Conservation (phyloP, 2,113 vertebrate genomes). For the Ciconia maguari region DNA sequence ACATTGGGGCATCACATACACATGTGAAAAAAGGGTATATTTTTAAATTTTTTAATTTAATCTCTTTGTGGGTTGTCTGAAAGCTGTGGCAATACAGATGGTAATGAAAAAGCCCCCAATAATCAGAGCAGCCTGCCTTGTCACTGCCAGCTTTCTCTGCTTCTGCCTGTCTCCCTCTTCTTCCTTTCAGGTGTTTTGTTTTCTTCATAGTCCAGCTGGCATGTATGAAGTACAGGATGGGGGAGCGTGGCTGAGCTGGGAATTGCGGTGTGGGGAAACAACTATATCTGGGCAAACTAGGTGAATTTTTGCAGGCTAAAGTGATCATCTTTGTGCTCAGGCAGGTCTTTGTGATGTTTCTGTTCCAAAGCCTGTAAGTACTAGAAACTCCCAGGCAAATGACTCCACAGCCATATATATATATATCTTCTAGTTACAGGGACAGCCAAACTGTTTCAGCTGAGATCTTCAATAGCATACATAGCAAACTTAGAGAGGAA, state of each 20-base stretch:
- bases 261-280: not conserved
- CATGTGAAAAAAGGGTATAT: not conserved
- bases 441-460: not conserved
- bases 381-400: not conserved
- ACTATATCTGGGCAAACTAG: not conserved
- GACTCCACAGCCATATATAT: not conserved
- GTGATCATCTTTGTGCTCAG: not conserved
- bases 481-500: not conserved
- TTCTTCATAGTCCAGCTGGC: not conserved
- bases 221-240: not conserved
- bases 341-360: not conserved
- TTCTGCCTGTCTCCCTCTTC: not conserved
- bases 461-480: not conserved
- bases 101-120: not conserved
- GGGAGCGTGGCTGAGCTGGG: not conserved
- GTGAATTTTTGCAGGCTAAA: not conserved
- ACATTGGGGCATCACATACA: rapidly evolving
- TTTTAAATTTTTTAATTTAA: not conserved
- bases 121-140: not conserved
- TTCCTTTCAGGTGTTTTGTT: not conserved
- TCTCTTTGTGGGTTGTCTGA: not conserved
- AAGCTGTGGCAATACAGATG: not conserved
- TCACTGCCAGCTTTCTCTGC: not conserved
- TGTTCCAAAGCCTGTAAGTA: not conserved
- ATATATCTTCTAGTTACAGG: not conserved